Percentiles rank a stretch among this genome's conserved stretches.
Conservation (phyloP, 1,140 invertebrate species). For the Chrysoperla carnea region DNA sequence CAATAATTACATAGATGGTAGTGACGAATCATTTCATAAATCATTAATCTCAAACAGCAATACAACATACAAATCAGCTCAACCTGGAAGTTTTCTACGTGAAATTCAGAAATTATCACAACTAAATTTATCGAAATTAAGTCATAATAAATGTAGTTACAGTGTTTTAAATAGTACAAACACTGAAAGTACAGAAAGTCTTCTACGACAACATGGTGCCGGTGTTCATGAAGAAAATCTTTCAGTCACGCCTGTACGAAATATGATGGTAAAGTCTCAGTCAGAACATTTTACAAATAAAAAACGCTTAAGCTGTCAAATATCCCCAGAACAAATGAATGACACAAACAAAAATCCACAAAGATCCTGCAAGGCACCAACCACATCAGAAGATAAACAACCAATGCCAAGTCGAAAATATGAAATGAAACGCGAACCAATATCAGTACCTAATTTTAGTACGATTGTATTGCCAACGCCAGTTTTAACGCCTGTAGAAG, state of each 20-base stretch:
- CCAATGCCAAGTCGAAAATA: constrained; percentile 11
- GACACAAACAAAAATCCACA: constrained; percentile 6
- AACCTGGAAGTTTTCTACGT: constrained; percentile 34
- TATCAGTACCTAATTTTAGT: constrained; percentile 60
- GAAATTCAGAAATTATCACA: constrained; percentile 58
- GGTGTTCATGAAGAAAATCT: constrained; percentile 6
- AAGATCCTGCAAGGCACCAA: constrained; percentile 1
- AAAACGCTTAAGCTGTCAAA: constrained; percentile 11
- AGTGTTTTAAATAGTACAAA: constrained; percentile 38
- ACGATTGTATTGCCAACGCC: constrained; percentile 41
- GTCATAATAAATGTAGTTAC: constrained; percentile 50
- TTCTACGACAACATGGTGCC: constrained; percentile 22
- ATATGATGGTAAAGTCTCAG: constrained; percentile 38
- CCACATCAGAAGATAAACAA: constrained; percentile 10
- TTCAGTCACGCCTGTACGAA: constrained; percentile 9
- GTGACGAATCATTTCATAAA: constrained; percentile 6
- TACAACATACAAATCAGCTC: constrained; percentile 10
- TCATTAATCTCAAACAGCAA: constrained; percentile 5
- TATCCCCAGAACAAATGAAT: constrained; percentile 10
- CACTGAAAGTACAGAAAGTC: constrained; percentile 49
- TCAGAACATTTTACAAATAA: constrained; percentile 39
- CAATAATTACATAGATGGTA: constrained; percentile 22
- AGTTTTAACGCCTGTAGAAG: constrained; percentile 47
- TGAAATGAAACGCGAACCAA: constrained; percentile 45
- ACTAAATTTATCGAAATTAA: constrained; percentile 47